These are phyloP conservation scores for Itoplectis maculator DNA, from an alignment of 2,888 invertebrate species.

Conservation along the genomic window DNA sequence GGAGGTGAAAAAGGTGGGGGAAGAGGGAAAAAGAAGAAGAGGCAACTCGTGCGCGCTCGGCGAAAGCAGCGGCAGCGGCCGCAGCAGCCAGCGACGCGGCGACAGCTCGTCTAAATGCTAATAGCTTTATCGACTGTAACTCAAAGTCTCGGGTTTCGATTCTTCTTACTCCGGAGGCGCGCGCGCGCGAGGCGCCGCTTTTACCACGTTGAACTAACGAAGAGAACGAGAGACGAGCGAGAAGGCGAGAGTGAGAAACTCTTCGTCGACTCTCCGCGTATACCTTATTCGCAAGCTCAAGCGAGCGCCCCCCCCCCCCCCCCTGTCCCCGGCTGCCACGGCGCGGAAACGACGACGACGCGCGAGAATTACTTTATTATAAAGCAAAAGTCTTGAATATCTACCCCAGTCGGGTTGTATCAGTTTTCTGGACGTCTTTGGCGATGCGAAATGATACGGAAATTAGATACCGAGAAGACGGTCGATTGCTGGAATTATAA, in stretches of 20 bases:
- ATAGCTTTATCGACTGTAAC: conserved; percentile 84
- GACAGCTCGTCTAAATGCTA: conserved; percentile 85
- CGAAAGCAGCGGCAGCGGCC: conserved; percentile 61
- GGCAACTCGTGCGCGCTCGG: conserved; percentile 48
- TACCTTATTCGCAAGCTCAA: conserved; percentile 1
- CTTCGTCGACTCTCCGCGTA: not conserved
- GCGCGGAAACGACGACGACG: not conserved
- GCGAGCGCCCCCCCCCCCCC: not conserved
- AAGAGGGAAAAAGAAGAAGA: conserved; percentile 41
- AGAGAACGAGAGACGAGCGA: conserved; percentile 23
- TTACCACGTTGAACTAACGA: conserved; percentile 34
- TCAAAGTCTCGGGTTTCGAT: conserved; percentile 81
- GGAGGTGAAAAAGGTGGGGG: conserved; percentile 21
- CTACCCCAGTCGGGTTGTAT: not conserved
- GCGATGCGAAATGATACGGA: conserved; percentile 26
- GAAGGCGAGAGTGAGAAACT: conserved; percentile 26
- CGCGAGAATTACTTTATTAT: conserved; percentile 44
- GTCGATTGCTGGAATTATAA: conserved; percentile 5
- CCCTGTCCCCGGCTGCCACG: too few species aligned
- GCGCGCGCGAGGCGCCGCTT: conserved; percentile 47
- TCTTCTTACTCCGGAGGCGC: conserved; percentile 69
- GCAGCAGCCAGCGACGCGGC: conserved; percentile 71
- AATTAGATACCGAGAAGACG: conserved; percentile 13
- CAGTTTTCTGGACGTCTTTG: conserved; percentile 20
- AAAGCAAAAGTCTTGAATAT: conserved; percentile 49